A percentile compares a stretch with the other conserved stretches of the same genome.
Evolutionary conservation across 2,113 vertebrate genomes (phyloP).

Genomic region (Oncorhynchus gorbuscha): DNA sequence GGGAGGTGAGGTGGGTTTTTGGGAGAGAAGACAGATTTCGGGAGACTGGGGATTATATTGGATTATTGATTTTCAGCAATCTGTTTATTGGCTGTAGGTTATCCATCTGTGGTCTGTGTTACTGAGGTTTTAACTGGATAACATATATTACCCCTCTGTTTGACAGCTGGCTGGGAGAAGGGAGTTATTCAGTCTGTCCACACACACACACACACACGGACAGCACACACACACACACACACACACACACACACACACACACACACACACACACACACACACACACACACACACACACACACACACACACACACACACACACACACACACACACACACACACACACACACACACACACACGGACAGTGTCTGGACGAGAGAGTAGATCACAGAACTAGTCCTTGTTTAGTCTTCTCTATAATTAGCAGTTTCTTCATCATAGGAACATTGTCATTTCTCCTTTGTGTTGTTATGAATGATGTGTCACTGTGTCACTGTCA

Average conservation of each 20-base stretch:
- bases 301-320: neutral
- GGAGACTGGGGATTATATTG: slow-evolving; percentile 32
- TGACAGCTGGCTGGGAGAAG: slow-evolving; percentile 38
- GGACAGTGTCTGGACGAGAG: slow-evolving; percentile 43
- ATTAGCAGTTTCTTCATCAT: neutral
- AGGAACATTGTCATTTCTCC: neutral
- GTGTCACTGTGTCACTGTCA: too few species aligned
- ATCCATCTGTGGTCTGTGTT: too few species aligned
- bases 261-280: neutral
- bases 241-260: neutral
- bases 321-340: neutral
- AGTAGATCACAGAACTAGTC: slow-evolving; percentile 28
- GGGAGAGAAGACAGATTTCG: neutral
- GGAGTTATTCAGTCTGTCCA: slow-evolving; percentile 51
- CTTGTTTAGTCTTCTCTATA: slow-evolving; percentile 22
- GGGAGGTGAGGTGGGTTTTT: slow-evolving; percentile 17
- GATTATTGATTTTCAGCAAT: slow-evolving; percentile 46
- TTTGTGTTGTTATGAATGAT: slow-evolving; percentile 47
- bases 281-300: neutral
- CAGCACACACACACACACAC: neutral
- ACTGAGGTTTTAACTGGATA: slow-evolving; percentile 48
- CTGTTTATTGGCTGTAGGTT: too few species aligned
- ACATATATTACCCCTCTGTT: slow-evolving; percentile 41
- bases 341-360: slow-evolving; percentile 9
- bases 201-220: neutral